Percentiles rank a stretch among this genome's conserved stretches.
phyloP scores from a whole-genome alignment of 2,888 invertebrate genomes.

The Clivina fossor region DNA sequence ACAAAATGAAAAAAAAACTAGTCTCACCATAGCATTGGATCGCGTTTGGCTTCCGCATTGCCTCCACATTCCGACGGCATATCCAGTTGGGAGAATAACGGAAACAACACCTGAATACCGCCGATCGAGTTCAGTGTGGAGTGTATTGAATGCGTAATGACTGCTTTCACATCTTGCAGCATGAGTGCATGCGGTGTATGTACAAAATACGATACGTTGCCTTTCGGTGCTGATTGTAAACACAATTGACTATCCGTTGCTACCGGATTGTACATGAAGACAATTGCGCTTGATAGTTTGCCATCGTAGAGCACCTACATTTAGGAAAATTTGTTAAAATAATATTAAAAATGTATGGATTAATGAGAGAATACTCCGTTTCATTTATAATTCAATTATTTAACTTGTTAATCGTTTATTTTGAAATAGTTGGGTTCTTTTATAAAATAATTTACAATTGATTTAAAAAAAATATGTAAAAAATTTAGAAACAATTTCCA shows the following conservation, averaged over 20 bases:
- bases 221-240: conserved; percentile 97
- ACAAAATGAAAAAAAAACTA: too few species aligned
- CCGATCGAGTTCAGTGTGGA: conserved; percentile 98
- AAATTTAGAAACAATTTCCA: too few species aligned
- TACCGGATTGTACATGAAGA: conserved; percentile 99
- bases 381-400: too few species aligned
- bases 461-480: too few species aligned
- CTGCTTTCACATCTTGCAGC: conserved; percentile 98
- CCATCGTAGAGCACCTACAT: conserved; percentile 97
- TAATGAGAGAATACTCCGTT: too few species aligned
- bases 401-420: too few species aligned
- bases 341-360: too few species aligned
- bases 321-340: too few species aligned
- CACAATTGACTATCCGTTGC: conserved; percentile 99
- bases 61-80: conserved; percentile 82
- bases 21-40: conserved; percentile 86
- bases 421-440: too few species aligned
- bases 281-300: conserved; percentile 92
- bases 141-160: conserved; percentile 98
- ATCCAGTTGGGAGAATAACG: conserved; percentile 96
- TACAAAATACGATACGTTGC: conserved; percentile 96
- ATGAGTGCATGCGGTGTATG: conserved; percentile 99
- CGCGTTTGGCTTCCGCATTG: conserved; percentile 74
- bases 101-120: conserved; percentile 97
- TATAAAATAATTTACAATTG: too few species aligned